Evolutionary conservation across 2,113 vertebrate species (phyloP).

Genomic region (Saccopteryx bilineata): DNA sequence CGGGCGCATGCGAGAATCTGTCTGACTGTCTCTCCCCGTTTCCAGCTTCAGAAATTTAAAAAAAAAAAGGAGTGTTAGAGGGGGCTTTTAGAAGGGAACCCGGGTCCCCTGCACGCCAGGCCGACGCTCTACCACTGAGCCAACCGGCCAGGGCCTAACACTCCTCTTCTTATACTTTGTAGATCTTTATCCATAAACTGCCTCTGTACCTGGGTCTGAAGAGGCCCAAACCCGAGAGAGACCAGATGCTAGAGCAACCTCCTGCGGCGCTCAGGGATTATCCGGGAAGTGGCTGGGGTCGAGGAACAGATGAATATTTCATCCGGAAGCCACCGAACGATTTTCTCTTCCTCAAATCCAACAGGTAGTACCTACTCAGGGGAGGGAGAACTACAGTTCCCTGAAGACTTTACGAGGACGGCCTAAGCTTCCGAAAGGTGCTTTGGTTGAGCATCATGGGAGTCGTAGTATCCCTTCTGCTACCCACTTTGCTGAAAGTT

Average conservation of each 20-base stretch:
- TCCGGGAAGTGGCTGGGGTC: slow-evolving; percentile 80
- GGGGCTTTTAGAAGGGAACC: no score
- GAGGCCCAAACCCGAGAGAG: slow-evolving; percentile 91
- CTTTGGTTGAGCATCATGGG: slow-evolving; percentile 65
- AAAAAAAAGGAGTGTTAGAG: no score
- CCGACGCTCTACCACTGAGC: no score
- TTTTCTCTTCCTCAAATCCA: slow-evolving; percentile 91
- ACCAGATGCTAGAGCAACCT: slow-evolving; percentile 82
- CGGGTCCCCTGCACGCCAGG: no score
- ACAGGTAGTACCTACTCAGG: slow-evolving; percentile 87
- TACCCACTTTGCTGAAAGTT: neutral
- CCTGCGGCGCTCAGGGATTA: slow-evolving; percentile 74
- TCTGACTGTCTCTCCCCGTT: no score
- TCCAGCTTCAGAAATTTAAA: no score
- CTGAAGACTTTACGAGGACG: slow-evolving; percentile 21
- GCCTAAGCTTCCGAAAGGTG: neutral
- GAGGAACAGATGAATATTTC: slow-evolving; percentile 93
- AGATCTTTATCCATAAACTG: slow-evolving; percentile 95
- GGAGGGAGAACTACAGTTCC: slow-evolving; percentile 65
- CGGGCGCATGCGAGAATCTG: no score
- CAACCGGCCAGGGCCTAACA: no score
- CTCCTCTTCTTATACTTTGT: neutral
- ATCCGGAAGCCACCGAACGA: slow-evolving; percentile 92
- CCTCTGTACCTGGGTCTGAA: slow-evolving; percentile 91
- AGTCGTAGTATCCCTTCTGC: slow-evolving; percentile 65